Evolutionary conservation across 2,113 vertebrate genomes (phyloP), one percentile per base, ranked within the genome.

Genomic region (Galemys pyrenaicus): DNA sequence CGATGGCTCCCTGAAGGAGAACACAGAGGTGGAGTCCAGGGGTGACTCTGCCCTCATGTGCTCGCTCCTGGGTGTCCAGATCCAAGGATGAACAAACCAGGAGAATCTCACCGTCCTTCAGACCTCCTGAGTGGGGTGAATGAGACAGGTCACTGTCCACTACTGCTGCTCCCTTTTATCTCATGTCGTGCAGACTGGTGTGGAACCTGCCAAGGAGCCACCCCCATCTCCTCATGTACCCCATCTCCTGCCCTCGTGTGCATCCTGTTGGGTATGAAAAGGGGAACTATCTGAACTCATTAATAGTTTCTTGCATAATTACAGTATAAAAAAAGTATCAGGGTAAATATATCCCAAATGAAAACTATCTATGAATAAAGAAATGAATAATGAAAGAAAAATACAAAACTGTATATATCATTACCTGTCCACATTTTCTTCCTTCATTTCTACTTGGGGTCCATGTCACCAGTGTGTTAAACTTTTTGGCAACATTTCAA

Each of bases 311-410:
- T 0, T 30, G 4, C 30, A 54, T n/a, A 70, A 64, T 67, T 37
- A 56, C 32, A 32, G 3, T 39, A 71, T 39, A 71, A 35, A 28
- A 89, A 77, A 46, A 84, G 11, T 51, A 39, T 65, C 11, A 44
- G n/a, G 4, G 3, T 51, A 46, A 62, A 60, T 83, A 26, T 4
- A 7, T 28, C 73, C 9, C 32, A 46, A 79, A 46, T 32, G 70
- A 87, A 67, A 77, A 22, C 7, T 22, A 16, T 30, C 39, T 71
- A 44, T 13, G 39, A 49, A 71, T 75, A 49, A 84, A 81, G 35
- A 56, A 32, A 30, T 15, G 5, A 58, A 70, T 24, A 56, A 64
- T 26, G 65, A 74, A 71, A 91, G 19, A 58, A 94, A 95, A 89
- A 85, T 11, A n/a, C 12, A 28, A 71, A 64, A 54, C 62, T 22